Evolutionary conservation across 2,888 invertebrate genomes (phyloP), one percentile per base, ranked within the genome.

Genomic region (Trichacis sp.): DNA sequence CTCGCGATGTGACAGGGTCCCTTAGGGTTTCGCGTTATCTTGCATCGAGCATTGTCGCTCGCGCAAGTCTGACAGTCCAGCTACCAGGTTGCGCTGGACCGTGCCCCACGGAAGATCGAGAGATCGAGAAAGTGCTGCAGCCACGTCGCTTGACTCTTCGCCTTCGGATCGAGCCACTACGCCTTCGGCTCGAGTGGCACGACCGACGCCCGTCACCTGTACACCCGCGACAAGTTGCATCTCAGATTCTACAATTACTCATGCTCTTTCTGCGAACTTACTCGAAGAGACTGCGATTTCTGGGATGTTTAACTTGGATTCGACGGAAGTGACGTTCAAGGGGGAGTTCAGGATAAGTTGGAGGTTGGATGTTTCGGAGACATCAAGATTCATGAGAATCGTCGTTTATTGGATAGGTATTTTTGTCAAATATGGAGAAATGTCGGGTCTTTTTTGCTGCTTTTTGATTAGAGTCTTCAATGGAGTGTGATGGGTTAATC

Each of bases 41-140:
- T 73, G 75, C 77, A 83, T 83, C 83, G 76, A 75, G 82, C 77
- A 83, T 82, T 82, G 82, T 83, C 81, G 81, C 79, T 83, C 79
- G 83, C 81, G 69, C 29, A 29, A 29, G 69, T 51, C 15, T 64
- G 14, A 36, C 30, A 20, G 15, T 12, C 63, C 15, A 17, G 36
- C 51, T 45, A 57, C 45, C 51, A 50, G 38, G 17, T 46, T 19
- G 19, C 30, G 17, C 36, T 42, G 40, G 56, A 55, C 33, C 33
- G 40, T 42, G 20, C 56, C 52, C 54, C 60, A 47, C 57, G 33
- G 29, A 20, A 60, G 57, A 56, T 58, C 57, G 58, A 43, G 58
- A 69, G 68, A 64, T 68, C 54, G 5, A 40, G 56, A 58, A 60
- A 40, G 51, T 58, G 59, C 48, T 48, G 57, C 53, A 48, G 64